phyloP scores from a whole-genome alignment of 1,140 invertebrate genomes.

The Drosophila murphyi region DNA sequence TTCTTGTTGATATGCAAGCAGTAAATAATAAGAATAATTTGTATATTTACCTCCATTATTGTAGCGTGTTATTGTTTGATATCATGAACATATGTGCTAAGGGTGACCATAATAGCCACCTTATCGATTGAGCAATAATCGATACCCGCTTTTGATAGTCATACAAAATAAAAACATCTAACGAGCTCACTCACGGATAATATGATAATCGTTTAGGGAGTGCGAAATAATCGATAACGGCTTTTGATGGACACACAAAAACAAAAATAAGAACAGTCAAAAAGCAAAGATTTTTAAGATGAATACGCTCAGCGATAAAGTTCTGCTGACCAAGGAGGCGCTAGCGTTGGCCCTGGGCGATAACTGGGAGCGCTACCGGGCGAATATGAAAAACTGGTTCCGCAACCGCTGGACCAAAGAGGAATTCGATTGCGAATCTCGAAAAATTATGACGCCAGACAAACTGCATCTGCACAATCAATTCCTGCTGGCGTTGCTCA shows the following conservation, averaged over 20 bases:
- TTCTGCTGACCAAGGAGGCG: constrained; percentile 86
- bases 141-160: no score
- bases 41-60: constrained; percentile 52
- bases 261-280: constrained; percentile 16
- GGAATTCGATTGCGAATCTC: constrained; percentile 91
- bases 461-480: constrained; percentile 93
- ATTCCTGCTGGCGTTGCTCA: constrained; percentile 91
- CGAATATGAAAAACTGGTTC: constrained; percentile 90
- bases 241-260: background rate
- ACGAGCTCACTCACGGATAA: no score
- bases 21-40: background rate
- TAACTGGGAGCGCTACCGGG: constrained; percentile 88
- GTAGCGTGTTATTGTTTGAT: constrained; percentile 47
- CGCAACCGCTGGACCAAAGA: constrained; percentile 91
- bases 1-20: background rate
- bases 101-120: no score
- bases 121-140: no score
- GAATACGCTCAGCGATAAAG: constrained; percentile 67
- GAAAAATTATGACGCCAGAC: constrained; percentile 88
- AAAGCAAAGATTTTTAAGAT: constrained; percentile 42
- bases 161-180: background rate
- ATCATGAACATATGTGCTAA: background rate
- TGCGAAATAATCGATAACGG: constrained; percentile 2
- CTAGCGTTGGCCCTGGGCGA: constrained; percentile 88
- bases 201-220: background rate